phyloP scores from a whole-genome alignment of 2,888 invertebrate species.

The Melanostoma mellinum region DNA sequence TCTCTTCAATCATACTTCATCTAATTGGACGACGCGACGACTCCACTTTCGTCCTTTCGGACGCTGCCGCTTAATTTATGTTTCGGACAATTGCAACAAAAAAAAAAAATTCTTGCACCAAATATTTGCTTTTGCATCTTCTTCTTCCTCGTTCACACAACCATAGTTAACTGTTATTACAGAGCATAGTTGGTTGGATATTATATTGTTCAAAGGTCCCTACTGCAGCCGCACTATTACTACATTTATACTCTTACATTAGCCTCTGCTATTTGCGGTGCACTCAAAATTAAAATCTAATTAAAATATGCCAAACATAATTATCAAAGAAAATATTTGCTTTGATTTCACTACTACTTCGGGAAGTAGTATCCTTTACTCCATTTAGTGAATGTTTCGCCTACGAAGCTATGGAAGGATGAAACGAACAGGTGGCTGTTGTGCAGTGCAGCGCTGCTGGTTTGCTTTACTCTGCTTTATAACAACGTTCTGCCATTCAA shows the following conservation, averaged over 20 bases:
- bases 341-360: conserved; percentile 61
- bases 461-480: conserved; percentile 30
- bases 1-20: background rate
- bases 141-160: conserved; percentile 3
- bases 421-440: conserved; percentile 50
- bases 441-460: background rate
- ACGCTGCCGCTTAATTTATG: conserved; percentile 28
- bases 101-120: conserved; percentile 36
- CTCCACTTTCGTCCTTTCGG: too few relatives aligned
- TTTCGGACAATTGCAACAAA: conserved; percentile 34
- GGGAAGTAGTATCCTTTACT: conserved; percentile 59
- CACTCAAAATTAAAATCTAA: conserved; percentile 74
- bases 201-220: conserved; percentile 13
- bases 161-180: background rate
- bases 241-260: conserved; percentile 35
- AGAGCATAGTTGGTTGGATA: conserved; percentile 7
- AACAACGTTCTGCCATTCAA: conserved; percentile 7
- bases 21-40: conserved; percentile 34
- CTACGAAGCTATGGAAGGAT: conserved; percentile 10
- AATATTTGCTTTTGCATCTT: conserved; percentile 60
- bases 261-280: conserved; percentile 60
- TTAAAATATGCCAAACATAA: conserved; percentile 73
- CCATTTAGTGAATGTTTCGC: conserved; percentile 43
- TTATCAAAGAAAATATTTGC: conserved; percentile 74
- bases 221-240: conserved; percentile 2